Base-by-base conservation (phyloP, 2,888 invertebrate species). In the Eristalis pertinax region DNA sequence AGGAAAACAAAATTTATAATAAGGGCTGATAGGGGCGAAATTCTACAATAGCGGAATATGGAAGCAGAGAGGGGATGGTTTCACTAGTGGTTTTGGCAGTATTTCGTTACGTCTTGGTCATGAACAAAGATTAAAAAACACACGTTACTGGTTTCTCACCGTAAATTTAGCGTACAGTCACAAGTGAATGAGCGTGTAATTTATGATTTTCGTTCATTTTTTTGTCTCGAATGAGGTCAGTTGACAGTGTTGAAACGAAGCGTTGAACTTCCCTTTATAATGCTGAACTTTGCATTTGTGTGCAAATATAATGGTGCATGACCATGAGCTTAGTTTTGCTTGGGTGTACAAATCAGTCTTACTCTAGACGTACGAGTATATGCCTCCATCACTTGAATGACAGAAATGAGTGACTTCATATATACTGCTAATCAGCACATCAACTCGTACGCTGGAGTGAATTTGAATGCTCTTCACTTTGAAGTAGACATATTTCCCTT, bases 1-100 rank as follows among this genome's bases (percentile, higher is more conserved):
- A 82, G 74, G 26, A 19, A 60, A 60, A 83, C 58, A 24, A 75
- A 78, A 79, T 86, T 70, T 78, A 75, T 79, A 83, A 82, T 78
- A 82, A 82, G 72, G 63, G 75, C 38, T 80, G 75, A 80, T 56
- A 68, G 58, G 58, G 72, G 32, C 32, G 58, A 69, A 78, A 15
- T 26, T 63, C 24, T 62, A 60, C 10, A 43, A 67, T 76, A 70
- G 70, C 69, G 69, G 76, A 72, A 76, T 76, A 72, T 72, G 62
- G 65, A 72, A 75, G 56, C 62, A 72, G 65, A 75, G 63, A 38
- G 15, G 22, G 19, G 60, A 67, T 73, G 84, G 81, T 85, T 85
- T 76, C 60, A 81, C 77, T 56, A 73, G 81, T 73, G 43, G 74
- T 79, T 78, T 75, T 35, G 76, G 73, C 70, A 72, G 77, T 43